Evolutionary conservation across 2,797 vertebrate species (phyloP).

Genomic region (Phalloptychus januarius): DNA sequence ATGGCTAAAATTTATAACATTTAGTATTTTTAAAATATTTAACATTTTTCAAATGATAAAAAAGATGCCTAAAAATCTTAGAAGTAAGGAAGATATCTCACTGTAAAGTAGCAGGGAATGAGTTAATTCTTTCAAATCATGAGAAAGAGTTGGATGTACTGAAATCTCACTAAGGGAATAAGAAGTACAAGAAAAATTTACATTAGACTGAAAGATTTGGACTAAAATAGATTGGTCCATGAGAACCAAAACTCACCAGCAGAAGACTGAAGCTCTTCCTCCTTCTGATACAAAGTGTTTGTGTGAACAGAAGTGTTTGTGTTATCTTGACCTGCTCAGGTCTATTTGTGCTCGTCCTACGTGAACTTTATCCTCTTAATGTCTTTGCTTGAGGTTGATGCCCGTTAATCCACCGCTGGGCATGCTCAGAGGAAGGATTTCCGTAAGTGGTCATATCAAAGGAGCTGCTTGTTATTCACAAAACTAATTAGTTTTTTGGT

Average conservation of each 20-base stretch:
- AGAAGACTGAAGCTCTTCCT: slow-evolving; percentile 29
- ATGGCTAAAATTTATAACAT: background rate
- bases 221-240: background rate
- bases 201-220: no score
- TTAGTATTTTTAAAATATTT: no score
- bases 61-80: background rate
- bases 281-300: slow-evolving; percentile 21
- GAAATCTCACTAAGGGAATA: background rate
- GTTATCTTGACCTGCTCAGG: slow-evolving; percentile 44
- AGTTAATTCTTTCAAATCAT: background rate
- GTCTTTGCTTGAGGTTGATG: slow-evolving; percentile 63
- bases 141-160: background rate
- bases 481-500: background rate
- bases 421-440: slow-evolving; percentile 44
- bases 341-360: slow-evolving; percentile 74
- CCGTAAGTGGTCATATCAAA: slow-evolving; percentile 23
- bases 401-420: slow-evolving; percentile 72
- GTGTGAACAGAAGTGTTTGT: slow-evolving; percentile 22
- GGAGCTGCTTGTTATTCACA: background rate
- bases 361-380: slow-evolving; percentile 77
- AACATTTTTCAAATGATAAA: background rate
- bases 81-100: background rate
- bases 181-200: background rate
- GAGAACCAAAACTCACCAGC: slow-evolving; percentile 54
- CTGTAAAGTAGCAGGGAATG: background rate